Percentiles rank a stretch among this genome's conserved stretches.
Evolutionary conservation across 2,797 vertebrate species (phyloP).

Genomic region (Platyrinchus mystaceus): DNA sequence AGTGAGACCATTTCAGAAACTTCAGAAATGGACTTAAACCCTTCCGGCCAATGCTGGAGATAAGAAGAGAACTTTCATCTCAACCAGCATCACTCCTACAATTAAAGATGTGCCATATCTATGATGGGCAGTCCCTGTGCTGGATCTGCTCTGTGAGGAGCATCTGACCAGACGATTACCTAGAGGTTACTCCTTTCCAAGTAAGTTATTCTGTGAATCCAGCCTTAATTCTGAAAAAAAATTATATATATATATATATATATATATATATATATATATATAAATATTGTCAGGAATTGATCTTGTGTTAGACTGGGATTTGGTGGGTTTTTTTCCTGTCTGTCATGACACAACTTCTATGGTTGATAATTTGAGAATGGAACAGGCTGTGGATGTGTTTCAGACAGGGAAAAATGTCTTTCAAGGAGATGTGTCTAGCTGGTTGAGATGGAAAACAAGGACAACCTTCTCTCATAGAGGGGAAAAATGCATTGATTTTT

Average conservation of each 20-base stretch:
- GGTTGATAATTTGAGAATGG: background rate
- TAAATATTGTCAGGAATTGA: background rate
- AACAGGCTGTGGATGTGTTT: background rate
- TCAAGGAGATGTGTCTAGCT: background rate
- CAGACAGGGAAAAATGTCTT: background rate
- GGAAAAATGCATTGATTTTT: conserved; percentile 26
- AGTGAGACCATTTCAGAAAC: background rate
- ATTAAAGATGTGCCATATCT: background rate
- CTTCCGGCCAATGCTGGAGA: background rate
- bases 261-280: no score
- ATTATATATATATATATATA: no score
- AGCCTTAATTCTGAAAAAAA: background rate
- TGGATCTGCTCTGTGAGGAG: background rate
- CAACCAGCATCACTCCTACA: background rate
- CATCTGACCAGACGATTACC: background rate
- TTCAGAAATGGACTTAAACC: background rate
- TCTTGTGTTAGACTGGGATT: background rate
- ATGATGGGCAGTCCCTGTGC: rapidly evolving
- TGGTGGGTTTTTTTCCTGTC: background rate
- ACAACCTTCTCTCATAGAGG: background rate
- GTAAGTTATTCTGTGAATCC: background rate
- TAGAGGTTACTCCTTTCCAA: background rate
- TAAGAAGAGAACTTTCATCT: background rate
- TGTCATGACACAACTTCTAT: background rate
- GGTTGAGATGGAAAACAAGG: background rate